Evolutionary conservation across 2,888 invertebrate genomes (phyloP).

Genomic region (Tipula vernalis): DNA sequence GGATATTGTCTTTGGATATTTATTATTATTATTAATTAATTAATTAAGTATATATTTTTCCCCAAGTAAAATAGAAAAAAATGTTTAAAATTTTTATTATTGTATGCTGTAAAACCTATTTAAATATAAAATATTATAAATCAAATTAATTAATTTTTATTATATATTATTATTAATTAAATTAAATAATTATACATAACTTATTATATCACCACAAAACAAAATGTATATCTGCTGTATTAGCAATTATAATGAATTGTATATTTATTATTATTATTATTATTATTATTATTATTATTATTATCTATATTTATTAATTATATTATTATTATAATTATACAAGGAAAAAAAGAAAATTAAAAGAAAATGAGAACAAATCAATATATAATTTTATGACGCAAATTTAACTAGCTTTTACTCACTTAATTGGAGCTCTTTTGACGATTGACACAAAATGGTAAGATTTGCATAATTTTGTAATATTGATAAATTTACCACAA

Average conservation of each 20-base stretch:
- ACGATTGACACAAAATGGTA: too few species aligned
- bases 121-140: not conserved
- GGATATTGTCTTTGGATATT: not conserved
- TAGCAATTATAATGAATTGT: not conserved
- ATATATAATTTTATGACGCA: conserved; percentile 6
- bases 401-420: not conserved
- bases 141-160: not conserved
- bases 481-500: too few species aligned
- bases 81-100: not conserved
- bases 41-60: not conserved
- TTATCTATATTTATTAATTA: not conserved
- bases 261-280: not conserved
- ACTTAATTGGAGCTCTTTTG: not conserved
- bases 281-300: too few species aligned
- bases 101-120: not conserved
- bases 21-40: not conserved
- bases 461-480: too few species aligned
- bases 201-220: not conserved
- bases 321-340: conserved; percentile 5
- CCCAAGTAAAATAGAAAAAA: not conserved
- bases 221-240: not conserved
- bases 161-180: not conserved
- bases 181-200: not conserved
- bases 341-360: not conserved
- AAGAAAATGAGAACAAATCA: not conserved